Evolutionary conservation across 2,113 vertebrate species (phyloP), one percentile per base, ranked within the genome.

Genomic region (Macrotus californicus): DNA sequence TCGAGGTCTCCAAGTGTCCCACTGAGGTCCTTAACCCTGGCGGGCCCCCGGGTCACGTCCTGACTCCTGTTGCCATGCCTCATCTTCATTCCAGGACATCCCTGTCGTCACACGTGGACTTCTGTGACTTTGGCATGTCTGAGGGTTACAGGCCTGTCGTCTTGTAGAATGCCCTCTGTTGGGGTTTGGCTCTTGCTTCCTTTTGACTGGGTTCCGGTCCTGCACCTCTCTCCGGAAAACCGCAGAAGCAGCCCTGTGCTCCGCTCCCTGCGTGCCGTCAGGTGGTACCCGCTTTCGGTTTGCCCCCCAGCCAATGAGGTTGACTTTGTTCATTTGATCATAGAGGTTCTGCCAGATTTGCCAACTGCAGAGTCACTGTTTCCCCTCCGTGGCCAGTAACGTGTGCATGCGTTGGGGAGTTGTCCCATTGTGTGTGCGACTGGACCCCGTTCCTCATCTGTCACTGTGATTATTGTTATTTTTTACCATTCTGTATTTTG

Each of bases 41-140:
- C 13, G 36, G 54, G 7, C 2, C 3, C 19, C 59, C 2, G 7
- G 50, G 2, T 0, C 2, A 5, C 1, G 1, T 61, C 1, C 11
- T 36, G 18, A 0, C 0, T 18, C 36, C 6, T 0, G n/a, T 1
- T 7, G 22, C 21, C 3, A 0, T 0, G 3, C 41, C 21, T 39
- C 72, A 6, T n/a, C 26, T 24, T 52, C 36, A 3, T 0, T 3
- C 61, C 3, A 21, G 19, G 16, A 4, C 46, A 11, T 14, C 1
- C 34, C 16, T 24, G 26, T 2, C 5, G 11, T 7, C 36, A 22
- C 4, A 4, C 61, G 19, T 9, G 3, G 22, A 3, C 19, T 43
- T 10, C 9, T 2, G 6, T 0, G 9, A 10, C 29, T 21, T 18
- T 14, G 36, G 18, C 7, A 1, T 26, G 3, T 21, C 9, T 4